Evolutionary conservation across 1,140 invertebrate species (phyloP).

Genomic region (Brachionus paranguensis): DNA sequence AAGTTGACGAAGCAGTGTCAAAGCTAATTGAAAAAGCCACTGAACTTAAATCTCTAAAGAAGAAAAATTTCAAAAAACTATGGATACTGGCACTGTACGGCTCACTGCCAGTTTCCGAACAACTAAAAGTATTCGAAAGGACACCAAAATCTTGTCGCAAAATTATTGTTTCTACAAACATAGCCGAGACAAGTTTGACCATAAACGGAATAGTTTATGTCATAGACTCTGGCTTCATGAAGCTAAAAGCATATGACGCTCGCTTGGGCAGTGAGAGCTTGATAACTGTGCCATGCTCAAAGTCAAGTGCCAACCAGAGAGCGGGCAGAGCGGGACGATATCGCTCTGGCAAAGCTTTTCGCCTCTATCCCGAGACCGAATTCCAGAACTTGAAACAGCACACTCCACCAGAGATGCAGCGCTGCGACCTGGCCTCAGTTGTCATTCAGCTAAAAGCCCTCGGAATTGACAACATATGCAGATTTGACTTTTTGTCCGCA

Average conservation of each 20-base stretch:
- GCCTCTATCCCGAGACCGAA: slow-evolving; percentile 65
- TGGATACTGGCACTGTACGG: slow-evolving; percentile 86
- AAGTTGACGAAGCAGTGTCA: slow-evolving; percentile 70
- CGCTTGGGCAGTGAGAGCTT: slow-evolving; percentile 72
- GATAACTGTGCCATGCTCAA: slow-evolving; percentile 74
- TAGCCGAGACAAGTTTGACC: slow-evolving; percentile 91
- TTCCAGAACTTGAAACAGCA: slow-evolving; percentile 65
- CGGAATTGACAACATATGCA: slow-evolving; percentile 76
- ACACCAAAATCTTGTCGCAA: slow-evolving; percentile 71
- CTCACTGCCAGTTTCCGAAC: slow-evolving; percentile 70
- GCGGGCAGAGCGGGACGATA: slow-evolving; percentile 84
- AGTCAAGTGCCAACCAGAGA: slow-evolving; percentile 81
- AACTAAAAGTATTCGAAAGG: slow-evolving; percentile 76
- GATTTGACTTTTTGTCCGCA: slow-evolving; percentile 61
- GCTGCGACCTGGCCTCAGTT: slow-evolving; percentile 75
- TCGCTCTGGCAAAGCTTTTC: slow-evolving; percentile 71
- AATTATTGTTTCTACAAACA: slow-evolving; percentile 89
- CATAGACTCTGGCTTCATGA: slow-evolving; percentile 94
- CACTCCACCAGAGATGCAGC: slow-evolving; percentile 84
- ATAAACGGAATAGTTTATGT: slow-evolving; percentile 82
- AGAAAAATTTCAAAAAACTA: slow-evolving; percentile 59
- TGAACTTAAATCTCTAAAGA: slow-evolving; percentile 41
- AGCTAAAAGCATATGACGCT: slow-evolving; percentile 80
- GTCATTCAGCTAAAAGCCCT: slow-evolving; percentile 88
- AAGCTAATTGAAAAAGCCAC: slow-evolving; percentile 55